Evolutionary conservation across 2,797 vertebrate genomes (phyloP), one percentile per base, ranked within the genome.

Genomic region (Mormyrops attenuatus): DNA sequence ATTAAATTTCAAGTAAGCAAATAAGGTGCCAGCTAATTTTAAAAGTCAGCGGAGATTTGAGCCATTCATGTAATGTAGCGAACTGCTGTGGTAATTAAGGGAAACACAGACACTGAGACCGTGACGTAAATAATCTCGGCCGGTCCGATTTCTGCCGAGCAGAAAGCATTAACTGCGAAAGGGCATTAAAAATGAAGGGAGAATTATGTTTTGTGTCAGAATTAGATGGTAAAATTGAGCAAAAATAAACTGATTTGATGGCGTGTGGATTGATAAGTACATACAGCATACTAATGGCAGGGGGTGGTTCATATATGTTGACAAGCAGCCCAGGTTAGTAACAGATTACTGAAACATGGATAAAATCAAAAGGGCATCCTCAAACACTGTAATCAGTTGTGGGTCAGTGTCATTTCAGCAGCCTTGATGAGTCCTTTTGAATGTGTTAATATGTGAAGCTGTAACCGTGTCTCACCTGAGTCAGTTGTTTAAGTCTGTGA

Each of bases 71-170:
- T 85, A 85, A 85, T 85, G 22, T 15, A 80, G 73, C 49, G 53
- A 85, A 82, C 41, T 82, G 77, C 77, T 82, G 77, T n/a, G 22
- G 84, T 53, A 85, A 85, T 50, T 85, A 26, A 85, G 47, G 13
- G 50, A 85, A 30, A 53, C 41, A 4, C 22, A 26, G 84, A 85
- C 26, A 47, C 49, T 85, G n/a, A 30, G 84, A 85, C 11, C 13
- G 9, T 34, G 26, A 53, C 5, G 50, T 50, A 85, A 85, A 26
- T 53, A 85, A 53, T 85, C 84, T 53, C 0, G 13, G n/a, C 47
- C 84, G 17, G 50, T 53, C 84, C 84, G 17, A 53, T 85, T 85
- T 85, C 84, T 85, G 49, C 53, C 22, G 17, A 85, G 5, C 84
- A 34, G 47, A 50, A 50, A 50, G 44, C 50, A 34, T 53, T 85